Percentiles rank a stretch among this genome's conserved stretches.
These are phyloP conservation scores for Mesorhabditis spiculigera DNA, from an alignment of 2,888 invertebrate genomes.

Conservation along the genomic window DNA sequence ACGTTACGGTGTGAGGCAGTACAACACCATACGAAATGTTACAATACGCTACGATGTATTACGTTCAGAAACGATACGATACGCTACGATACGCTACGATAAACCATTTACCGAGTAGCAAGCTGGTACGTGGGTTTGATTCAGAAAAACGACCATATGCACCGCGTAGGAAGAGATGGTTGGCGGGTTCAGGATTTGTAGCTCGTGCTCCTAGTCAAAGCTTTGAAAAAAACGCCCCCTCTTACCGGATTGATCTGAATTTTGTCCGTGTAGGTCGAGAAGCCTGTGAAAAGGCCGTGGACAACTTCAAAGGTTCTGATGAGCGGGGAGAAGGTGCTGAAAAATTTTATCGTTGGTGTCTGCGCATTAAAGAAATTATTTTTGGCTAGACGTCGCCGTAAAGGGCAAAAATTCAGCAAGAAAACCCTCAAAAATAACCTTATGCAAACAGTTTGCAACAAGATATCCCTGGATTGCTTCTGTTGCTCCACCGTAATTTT, in stretches of 20 bases:
- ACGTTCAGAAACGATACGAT: neutral
- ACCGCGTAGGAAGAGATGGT: slow-evolving; percentile 22
- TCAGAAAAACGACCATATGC: slow-evolving; percentile 16
- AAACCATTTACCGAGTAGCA: neutral
- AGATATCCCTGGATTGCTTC: slow-evolving; percentile 21
- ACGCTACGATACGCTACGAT: neutral
- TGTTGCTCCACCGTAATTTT: slow-evolving; percentile 35
- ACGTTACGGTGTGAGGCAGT: neutral
- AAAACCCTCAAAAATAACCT: slow-evolving; percentile 21
- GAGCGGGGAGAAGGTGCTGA: slow-evolving; percentile 31
- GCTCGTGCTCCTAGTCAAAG: neutral
- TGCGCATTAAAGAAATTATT: too few species aligned
- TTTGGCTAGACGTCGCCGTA: neutral
- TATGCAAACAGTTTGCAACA: slow-evolving; percentile 48
- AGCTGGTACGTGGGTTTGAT: slow-evolving; percentile 1
- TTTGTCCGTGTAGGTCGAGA: slow-evolving; percentile 25
- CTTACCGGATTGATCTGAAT: slow-evolving; percentile 17
- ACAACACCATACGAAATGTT: too few species aligned
- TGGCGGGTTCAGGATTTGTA: slow-evolving; percentile 10
- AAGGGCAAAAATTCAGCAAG: neutral
- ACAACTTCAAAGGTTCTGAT: slow-evolving; percentile 44
- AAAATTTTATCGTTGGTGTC: neutral
- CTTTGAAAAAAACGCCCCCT: slow-evolving; percentile 16
- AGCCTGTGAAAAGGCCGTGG: slow-evolving; percentile 52
- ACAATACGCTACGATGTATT: neutral